Percentiles rank a stretch among this genome's conserved stretches.
These are phyloP conservation scores for Gortyna flavago DNA, from an alignment of 2,888 invertebrate genomes.

Conservation along the genomic window DNA sequence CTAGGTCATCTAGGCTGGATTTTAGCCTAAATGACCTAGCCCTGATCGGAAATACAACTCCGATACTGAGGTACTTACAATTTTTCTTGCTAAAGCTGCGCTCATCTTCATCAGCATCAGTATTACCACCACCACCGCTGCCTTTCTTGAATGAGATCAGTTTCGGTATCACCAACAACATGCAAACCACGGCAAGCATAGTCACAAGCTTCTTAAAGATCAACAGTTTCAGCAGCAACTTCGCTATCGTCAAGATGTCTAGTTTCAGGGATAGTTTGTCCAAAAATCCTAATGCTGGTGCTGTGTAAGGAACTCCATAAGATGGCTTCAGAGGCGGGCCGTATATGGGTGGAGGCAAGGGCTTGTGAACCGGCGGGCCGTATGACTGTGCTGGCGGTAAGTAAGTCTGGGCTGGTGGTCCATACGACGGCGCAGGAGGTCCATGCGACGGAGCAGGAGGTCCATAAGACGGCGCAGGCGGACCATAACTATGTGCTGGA, in stretches of 20 bases:
- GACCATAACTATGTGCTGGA: conserved; percentile 79
- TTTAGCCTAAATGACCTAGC: not conserved
- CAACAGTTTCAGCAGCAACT: conserved; percentile 93
- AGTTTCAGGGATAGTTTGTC: conserved; percentile 93
- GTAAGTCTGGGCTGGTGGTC: conserved; percentile 82
- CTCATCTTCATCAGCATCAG: conserved; percentile 79
- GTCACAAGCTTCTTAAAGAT: conserved; percentile 95
- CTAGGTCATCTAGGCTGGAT: not conserved
- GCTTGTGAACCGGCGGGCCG: conserved; percentile 81
- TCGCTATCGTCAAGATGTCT: conserved; percentile 93
- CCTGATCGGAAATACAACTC: not conserved
- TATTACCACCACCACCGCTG: conserved; percentile 67
- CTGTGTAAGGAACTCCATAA: conserved; percentile 90
- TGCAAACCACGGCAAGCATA: conserved; percentile 93
- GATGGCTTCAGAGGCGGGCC: conserved; percentile 86
- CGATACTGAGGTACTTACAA: conserved; percentile 72
- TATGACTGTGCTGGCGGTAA: conserved; percentile 82
- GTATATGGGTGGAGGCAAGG: conserved; percentile 78
- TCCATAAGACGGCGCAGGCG: conserved; percentile 83
- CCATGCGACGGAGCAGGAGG: conserved; percentile 82
- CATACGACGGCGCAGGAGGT: conserved; percentile 83
- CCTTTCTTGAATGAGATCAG: conserved; percentile 89
- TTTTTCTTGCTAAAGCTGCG: conserved; percentile 76
- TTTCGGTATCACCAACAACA: conserved; percentile 94
- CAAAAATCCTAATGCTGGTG: conserved; percentile 89